Evolutionary conservation across 2,888 invertebrate genomes (phyloP), one percentile per base, ranked within the genome.

Genomic region (Hipparchia semele): DNA sequence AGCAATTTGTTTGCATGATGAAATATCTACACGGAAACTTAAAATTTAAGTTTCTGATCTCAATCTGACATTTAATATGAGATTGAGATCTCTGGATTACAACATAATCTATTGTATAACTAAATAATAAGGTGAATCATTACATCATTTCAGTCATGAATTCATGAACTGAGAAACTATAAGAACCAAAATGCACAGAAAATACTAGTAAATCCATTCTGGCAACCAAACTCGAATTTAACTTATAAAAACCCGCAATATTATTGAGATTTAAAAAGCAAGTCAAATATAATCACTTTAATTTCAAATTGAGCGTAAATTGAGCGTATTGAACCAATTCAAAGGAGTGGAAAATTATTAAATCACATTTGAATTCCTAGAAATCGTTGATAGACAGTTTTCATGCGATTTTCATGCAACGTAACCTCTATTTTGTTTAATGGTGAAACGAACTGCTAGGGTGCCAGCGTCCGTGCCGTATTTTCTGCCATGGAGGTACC

Each of bases 291-390:
- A 66, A 23, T 51, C 49, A 53, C 12, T 49, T 65, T 1, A 62
- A 62, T 33, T 53, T 65, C 53, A 33, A 66, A 54, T 54, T 51
- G 33, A 66, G 54, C 53, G n/a, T 39, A 66, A 66, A 66, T 39
- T 53, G n/a, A 66, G 51, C 65, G 53, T 33, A 66, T 66, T 66
- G 65, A 66, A 66, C 12, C 13, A 33, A 53, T 66, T 66, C 65
- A 66, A 66, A 53, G 65, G 53, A 53, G 53, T 66, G 65, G 53
- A 66, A 66, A 66, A 66, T 66, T 66, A 66, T 66, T 54, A 66
- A 66, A 66, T 66, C 54, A 53, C 54, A n/a, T 66, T 54, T 39
- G 53, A 66, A 66, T 66, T 66, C 12, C 33, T 66, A 49, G 49
- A 7, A 51, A 53, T 23, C 39, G 10, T 10, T 58, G 8, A 33